These are phyloP conservation scores for Phylloscopus collybita DNA, from an alignment of 2,797 vertebrate genomes.

Conservation along the genomic window DNA sequence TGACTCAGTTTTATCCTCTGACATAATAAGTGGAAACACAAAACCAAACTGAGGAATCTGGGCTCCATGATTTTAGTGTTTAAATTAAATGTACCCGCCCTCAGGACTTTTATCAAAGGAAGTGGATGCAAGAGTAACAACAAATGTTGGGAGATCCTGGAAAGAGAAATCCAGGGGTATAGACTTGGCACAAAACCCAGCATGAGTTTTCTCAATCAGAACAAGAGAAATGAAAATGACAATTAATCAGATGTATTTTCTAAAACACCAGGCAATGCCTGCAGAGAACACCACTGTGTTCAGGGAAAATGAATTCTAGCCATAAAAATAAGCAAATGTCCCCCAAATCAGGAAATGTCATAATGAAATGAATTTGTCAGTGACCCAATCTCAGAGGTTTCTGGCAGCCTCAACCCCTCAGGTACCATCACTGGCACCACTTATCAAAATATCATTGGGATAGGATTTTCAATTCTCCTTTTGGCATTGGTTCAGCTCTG, in stretches of 20 bases:
- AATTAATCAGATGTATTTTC: background rate
- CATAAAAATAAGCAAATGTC: background rate
- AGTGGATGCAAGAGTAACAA: background rate
- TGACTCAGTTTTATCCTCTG: background rate
- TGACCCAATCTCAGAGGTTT: background rate
- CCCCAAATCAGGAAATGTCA: background rate
- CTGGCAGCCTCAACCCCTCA: background rate
- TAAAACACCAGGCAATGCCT: background rate
- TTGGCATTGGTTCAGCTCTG: background rate
- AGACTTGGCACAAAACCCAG: background rate
- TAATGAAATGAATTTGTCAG: background rate
- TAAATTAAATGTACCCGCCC: background rate
- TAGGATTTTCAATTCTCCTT: background rate
- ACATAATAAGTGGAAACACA: background rate
- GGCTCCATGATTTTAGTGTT: background rate
- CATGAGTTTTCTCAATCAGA: background rate
- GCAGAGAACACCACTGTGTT: background rate
- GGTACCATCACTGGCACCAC: background rate
- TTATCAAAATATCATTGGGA: background rate
- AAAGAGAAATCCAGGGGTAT: background rate
- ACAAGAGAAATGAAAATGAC: background rate
- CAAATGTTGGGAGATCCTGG: background rate
- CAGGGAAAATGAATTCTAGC: background rate
- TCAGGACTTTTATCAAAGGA: background rate
- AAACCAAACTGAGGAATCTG: background rate